Conservation (phyloP, 2,113 vertebrate genomes). For the Apaloderma vittatum region DNA sequence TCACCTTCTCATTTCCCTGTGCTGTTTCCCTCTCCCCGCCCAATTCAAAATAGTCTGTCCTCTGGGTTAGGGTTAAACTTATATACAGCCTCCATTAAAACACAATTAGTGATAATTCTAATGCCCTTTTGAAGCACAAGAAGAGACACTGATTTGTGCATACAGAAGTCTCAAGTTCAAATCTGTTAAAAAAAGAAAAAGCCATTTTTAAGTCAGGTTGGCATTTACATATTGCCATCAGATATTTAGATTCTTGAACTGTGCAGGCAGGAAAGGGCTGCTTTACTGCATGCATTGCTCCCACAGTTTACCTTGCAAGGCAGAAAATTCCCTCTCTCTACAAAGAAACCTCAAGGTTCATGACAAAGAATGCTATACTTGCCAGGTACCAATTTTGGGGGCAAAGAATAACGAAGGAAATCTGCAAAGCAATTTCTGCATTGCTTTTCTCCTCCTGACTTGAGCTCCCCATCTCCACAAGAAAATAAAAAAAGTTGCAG, state of each 20-base stretch:
- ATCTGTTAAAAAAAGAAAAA: constrained; percentile 72
- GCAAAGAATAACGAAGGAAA: background rate
- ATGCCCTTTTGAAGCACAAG: constrained; percentile 67
- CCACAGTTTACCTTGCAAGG: background rate
- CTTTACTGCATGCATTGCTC: background rate
- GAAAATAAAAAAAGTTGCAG: background rate
- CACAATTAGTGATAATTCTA: constrained; percentile 57
- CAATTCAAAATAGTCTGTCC: background rate
- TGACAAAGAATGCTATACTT: background rate
- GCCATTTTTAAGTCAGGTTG: constrained; percentile 17
- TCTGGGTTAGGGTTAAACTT: constrained; percentile 59
- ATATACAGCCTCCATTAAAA: constrained; percentile 67
- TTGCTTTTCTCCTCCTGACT: background rate
- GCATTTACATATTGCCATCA: constrained; percentile 65
- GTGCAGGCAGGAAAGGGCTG: background rate
- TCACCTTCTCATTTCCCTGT: constrained; percentile 45
- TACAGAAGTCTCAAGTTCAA: constrained; percentile 77
- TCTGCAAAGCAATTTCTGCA: background rate
- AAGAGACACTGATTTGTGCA: constrained; percentile 71
- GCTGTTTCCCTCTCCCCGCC: background rate
- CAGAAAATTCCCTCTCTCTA: background rate
- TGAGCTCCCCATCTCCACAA: background rate
- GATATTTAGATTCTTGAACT: background rate
- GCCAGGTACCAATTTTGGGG: background rate
- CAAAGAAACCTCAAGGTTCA: background rate